These are phyloP conservation scores for Adelosebastes latens DNA, from an alignment of 2,797 vertebrate genomes.

Conservation along the genomic window DNA sequence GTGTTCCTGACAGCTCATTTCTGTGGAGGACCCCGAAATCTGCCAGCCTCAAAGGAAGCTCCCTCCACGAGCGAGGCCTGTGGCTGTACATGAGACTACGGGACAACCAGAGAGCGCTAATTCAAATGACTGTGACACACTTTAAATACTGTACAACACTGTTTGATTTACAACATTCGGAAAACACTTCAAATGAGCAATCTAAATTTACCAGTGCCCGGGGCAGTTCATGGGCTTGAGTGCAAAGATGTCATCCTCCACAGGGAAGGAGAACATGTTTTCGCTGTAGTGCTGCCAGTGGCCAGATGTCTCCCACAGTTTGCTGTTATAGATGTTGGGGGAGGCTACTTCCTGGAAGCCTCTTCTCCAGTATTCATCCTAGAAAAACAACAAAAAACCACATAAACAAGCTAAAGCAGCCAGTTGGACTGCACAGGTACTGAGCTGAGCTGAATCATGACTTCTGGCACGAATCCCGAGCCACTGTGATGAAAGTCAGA, in stretches of 20 bases:
- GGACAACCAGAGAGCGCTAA: neutral
- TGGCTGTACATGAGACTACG: constrained; percentile 93
- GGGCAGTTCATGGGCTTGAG: constrained; percentile 99
- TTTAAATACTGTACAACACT: neutral
- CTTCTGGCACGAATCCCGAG: neutral
- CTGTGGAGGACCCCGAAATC: constrained; percentile 96
- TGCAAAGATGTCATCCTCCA: constrained; percentile 93
- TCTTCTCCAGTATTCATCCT: constrained; percentile 91
- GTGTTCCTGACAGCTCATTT: constrained; percentile 91
- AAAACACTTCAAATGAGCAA: neutral
- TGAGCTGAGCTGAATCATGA: constrained; percentile 5
- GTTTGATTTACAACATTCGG: neutral
- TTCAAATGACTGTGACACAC: neutral
- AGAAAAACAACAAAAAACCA: constrained; percentile 31
- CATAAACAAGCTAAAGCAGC: neutral
- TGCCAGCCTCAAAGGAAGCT: constrained; percentile 92
- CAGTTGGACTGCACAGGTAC: constrained; percentile 16
- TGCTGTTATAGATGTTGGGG: constrained; percentile 93
- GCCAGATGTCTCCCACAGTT: constrained; percentile 94
- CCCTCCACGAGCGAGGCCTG: constrained; percentile 94
- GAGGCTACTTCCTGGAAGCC: constrained; percentile 93
- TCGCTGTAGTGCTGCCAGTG: constrained; percentile 96
- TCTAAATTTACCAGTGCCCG: constrained; percentile 89
- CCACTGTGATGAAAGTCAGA: constrained; percentile 6
- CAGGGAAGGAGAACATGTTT: constrained; percentile 94